Base-by-base conservation (phyloP, 2,113 vertebrate species). In the Amazona guildingii region DNA sequence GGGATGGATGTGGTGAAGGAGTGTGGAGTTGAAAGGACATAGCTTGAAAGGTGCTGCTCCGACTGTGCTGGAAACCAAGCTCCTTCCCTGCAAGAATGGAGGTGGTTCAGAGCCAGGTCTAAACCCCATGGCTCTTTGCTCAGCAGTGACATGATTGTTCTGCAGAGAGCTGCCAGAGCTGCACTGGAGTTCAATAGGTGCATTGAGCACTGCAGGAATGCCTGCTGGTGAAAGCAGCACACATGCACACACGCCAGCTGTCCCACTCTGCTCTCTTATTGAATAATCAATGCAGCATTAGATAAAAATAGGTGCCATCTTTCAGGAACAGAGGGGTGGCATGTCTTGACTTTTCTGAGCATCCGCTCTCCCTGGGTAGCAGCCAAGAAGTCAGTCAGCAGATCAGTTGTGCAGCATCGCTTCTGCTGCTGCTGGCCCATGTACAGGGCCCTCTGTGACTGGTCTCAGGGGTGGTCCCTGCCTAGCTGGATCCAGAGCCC, bases 231-330 rank as follows among this genome's bases (percentile, higher is more conserved):
- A 72, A 21, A 84, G 83, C 51, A 92, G 82, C 55, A 72, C 88
- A 35, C 39, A 4, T 17, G 64, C 41, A 77, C 27, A 2, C 24
- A 9, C 0, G 0, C 39, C 0, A 1, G 63, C 93, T 77, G 87
- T 51, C 79, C 75, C 46, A 1, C 72, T 78, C 78, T 29, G 48
- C 75, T 91, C 88, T 52, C 92, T 61, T 13, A 86, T 8, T 78
- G 93, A 96, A 96, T 87, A 97, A 96, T 96, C 95, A 90, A 75
- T 95, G 90, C 88, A 92, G 75, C 83, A 93, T 82, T 64, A 83
- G 93, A 92, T 68, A 94, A 95, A 97, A 97, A 97, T 94, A 96
- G 93, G 69, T 55, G 68, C 85, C 51, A 68, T 83, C 82, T 90
- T 96, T 94, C 88, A 83, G 80, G 52, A 95, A 31, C 5, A 3